Percentiles rank a stretch among this genome's conserved stretches.
phyloP scores from a whole-genome alignment of 2,888 invertebrate species.

The Melieria omissa region DNA sequence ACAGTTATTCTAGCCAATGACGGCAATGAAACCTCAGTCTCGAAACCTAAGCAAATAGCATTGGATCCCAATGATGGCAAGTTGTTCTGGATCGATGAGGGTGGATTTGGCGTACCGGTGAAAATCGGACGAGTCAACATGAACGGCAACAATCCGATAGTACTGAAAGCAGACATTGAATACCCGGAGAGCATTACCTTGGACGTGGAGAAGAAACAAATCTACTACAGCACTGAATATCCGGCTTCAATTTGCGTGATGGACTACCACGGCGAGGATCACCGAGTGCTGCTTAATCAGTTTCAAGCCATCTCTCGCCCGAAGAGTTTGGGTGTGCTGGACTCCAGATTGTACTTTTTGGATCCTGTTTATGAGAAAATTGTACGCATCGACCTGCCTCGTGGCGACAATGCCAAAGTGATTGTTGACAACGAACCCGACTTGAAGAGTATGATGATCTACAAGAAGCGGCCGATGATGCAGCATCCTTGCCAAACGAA shows the following conservation, averaged over 20 bases:
- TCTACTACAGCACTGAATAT: constrained; percentile 89
- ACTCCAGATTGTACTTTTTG: constrained; percentile 84
- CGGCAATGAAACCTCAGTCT: constrained; percentile 85
- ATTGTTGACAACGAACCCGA: constrained; percentile 89
- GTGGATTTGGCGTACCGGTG: constrained; percentile 86
- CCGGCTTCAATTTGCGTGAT: constrained; percentile 79
- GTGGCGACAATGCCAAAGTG: constrained; percentile 79
- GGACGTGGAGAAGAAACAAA: constrained; percentile 81
- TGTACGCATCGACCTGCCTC: constrained; percentile 83
- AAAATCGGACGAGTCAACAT: constrained; percentile 93
- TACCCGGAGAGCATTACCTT: constrained; percentile 87
- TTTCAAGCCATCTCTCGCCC: constrained; percentile 80
- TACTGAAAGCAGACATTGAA: constrained; percentile 78
- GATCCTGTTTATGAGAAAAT: constrained; percentile 92
- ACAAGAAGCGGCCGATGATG: constrained; percentile 82
- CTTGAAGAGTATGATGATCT: constrained; percentile 86
- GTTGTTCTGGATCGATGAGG: constrained; percentile 96
- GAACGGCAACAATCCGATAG: constrained; percentile 86
- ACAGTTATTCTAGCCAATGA: constrained; percentile 90
- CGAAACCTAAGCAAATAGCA: constrained; percentile 86
- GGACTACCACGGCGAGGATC: constrained; percentile 78
- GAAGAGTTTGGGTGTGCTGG: constrained; percentile 83
- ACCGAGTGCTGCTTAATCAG: constrained; percentile 75
- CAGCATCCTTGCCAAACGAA: constrained; percentile 86
- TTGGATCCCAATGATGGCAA: constrained; percentile 94